Percentiles rank a stretch among this genome's conserved stretches.
Evolutionary conservation across 1,140 invertebrate genomes (phyloP).

Genomic region (Drosophila micromelanica): DNA sequence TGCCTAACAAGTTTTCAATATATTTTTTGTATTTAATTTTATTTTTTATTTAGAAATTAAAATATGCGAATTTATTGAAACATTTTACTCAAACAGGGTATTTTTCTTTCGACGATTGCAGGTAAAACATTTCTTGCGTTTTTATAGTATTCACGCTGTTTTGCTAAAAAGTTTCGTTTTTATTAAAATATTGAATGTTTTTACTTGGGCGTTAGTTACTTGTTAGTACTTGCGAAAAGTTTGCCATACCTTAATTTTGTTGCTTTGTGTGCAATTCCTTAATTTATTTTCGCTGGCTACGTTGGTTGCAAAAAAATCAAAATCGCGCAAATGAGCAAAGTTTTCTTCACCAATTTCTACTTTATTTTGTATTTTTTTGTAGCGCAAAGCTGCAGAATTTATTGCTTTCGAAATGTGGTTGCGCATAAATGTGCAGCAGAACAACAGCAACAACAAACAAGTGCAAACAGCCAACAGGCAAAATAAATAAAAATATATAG

Average conservation of each 20-base stretch:
- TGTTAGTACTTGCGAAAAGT: constrained; percentile 30
- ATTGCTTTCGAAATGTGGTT: constrained; percentile 81
- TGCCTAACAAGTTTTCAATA: background rate
- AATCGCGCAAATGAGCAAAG: constrained; percentile 80
- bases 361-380: constrained; percentile 12
- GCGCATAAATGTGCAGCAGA: constrained; percentile 71
- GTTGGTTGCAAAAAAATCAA: constrained; percentile 51
- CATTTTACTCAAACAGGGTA: background rate
- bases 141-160: constrained; percentile 7
- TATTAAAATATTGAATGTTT: constrained; percentile 59
- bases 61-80: too few relatives aligned
- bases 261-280: constrained; percentile 52
- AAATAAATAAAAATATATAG: constrained; percentile 14
- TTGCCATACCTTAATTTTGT: constrained; percentile 59
- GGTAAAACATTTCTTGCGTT: background rate
- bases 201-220: constrained; percentile 18
- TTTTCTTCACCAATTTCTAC: constrained; percentile 49
- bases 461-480: constrained; percentile 19
- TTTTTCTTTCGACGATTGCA: background rate
- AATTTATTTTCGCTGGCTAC: constrained; percentile 57
- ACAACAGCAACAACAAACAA: constrained; percentile 48
- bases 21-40: background rate
- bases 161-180: constrained; percentile 39
- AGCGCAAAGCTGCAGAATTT: constrained; percentile 69
- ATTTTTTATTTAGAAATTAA: background rate